These are phyloP conservation scores for Cepaea nemoralis DNA, from an alignment of 1,140 invertebrate species.

Conservation along the genomic window DNA sequence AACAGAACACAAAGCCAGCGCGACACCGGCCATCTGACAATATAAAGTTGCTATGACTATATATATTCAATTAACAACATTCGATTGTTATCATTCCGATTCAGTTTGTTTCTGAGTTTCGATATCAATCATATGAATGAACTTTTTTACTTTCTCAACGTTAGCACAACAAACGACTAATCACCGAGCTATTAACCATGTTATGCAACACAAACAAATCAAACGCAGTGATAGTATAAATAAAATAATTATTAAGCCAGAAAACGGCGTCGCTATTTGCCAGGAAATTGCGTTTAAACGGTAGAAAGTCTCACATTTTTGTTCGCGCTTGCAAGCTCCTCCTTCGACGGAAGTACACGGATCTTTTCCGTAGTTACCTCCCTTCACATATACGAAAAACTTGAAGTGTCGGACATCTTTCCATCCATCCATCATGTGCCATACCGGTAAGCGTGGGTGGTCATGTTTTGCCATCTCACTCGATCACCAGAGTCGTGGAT, in stretches of 20 bases:
- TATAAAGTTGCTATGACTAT: too few species aligned
- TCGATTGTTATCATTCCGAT: too few species aligned
- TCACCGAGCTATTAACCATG: background rate
- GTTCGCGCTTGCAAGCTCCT: background rate
- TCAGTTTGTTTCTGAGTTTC: too few species aligned
- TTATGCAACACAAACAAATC: background rate
- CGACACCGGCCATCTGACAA: too few species aligned
- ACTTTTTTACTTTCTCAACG: background rate
- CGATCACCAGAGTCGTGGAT: too few species aligned
- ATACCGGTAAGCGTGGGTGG: too few species aligned
- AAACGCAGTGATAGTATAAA: background rate
- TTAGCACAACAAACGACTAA: background rate
- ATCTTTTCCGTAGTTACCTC: slow-evolving; percentile 7
- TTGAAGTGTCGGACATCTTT: too few species aligned
- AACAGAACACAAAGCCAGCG: too few species aligned
- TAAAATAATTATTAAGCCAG: background rate
- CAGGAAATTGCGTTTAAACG: background rate
- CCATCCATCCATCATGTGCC: too few species aligned
- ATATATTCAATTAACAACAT: too few species aligned
- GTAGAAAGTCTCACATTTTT: background rate
- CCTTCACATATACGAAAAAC: too few species aligned
- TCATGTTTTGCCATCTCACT: too few species aligned
- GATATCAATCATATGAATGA: background rate
- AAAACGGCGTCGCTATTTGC: background rate
- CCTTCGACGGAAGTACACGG: background rate